phyloP scores from a whole-genome alignment of 2,888 invertebrate species.

The Sphinx pinastri region DNA sequence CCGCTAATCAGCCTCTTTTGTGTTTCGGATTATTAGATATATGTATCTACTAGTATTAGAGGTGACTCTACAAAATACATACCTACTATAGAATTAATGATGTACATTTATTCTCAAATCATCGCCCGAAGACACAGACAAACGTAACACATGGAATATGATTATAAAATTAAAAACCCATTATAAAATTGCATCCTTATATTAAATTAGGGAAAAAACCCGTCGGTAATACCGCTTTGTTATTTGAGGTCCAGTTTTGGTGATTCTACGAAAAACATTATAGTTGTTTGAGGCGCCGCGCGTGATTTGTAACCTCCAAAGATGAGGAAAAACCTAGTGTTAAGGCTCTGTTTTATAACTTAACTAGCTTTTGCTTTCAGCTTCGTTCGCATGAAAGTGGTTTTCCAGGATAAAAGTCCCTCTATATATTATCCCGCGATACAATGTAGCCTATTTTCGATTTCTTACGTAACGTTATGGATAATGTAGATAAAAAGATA shows the following conservation, averaged over 20 bases:
- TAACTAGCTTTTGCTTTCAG: no score
- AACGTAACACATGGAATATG: not conserved
- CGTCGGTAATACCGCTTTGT: not conserved
- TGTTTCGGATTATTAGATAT: not conserved
- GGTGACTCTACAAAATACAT: not conserved
- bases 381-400: no score
- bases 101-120: not conserved
- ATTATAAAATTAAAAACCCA: slow-evolving; percentile 17
- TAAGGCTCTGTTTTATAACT: not conserved
- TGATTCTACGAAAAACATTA: slow-evolving; percentile 13
- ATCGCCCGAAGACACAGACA: no score
- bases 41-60: no score
- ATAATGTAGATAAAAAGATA: no score
- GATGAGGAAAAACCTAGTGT: slow-evolving; percentile 6
- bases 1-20: no score
- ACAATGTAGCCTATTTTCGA: no score
- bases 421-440: no score
- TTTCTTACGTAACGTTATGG: no score
- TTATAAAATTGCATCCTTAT: slow-evolving; percentile 7
- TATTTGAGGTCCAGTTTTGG: slow-evolving; percentile 12
- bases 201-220: slow-evolving; percentile 8
- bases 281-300: slow-evolving; percentile 12
- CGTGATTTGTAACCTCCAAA: not conserved
- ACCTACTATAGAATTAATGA: not conserved
- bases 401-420: no score